phyloP scores from a whole-genome alignment of 2,113 vertebrate species.

The Psilopogon haemacephalus region DNA sequence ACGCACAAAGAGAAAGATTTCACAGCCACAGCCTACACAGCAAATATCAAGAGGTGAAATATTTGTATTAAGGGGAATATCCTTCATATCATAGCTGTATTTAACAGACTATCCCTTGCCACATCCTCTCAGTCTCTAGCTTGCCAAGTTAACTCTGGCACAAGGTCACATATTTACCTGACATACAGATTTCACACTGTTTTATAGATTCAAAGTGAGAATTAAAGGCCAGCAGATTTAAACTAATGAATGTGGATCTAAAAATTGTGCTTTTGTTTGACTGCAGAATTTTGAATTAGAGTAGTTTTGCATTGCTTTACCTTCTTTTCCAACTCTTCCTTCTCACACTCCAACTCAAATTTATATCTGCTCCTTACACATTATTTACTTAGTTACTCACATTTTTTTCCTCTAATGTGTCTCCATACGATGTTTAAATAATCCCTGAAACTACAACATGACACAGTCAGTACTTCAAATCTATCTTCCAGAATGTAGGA shows the following conservation, averaged over 20 bases:
- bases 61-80: background rate
- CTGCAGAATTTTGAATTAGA: background rate
- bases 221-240: slow-evolving; percentile 9
- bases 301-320: background rate
- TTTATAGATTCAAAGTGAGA: slow-evolving; percentile 8
- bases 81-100: slow-evolving; percentile 14
- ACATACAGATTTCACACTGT: slow-evolving; percentile 7
- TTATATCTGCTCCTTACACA: background rate
- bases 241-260: background rate
- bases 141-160: background rate
- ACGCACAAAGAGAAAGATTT: slow-evolving; percentile 16
- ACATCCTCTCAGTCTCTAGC: background rate
- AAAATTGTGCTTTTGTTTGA: slow-evolving; percentile 2
- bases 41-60: slow-evolving; percentile 54
- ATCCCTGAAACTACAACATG: background rate
- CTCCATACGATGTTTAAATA: background rate
- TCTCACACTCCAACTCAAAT: background rate
- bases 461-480: background rate
- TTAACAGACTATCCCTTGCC: background rate
- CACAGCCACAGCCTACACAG: background rate
- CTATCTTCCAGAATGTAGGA: background rate
- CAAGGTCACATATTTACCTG: slow-evolving; percentile 32
- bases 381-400: background rate
- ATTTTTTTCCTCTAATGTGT: background rate
- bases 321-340: background rate